Evolutionary conservation across 2,797 vertebrate genomes (phyloP), one percentile per base, ranked within the genome.

Genomic region (Protonibea diacanthus): DNA sequence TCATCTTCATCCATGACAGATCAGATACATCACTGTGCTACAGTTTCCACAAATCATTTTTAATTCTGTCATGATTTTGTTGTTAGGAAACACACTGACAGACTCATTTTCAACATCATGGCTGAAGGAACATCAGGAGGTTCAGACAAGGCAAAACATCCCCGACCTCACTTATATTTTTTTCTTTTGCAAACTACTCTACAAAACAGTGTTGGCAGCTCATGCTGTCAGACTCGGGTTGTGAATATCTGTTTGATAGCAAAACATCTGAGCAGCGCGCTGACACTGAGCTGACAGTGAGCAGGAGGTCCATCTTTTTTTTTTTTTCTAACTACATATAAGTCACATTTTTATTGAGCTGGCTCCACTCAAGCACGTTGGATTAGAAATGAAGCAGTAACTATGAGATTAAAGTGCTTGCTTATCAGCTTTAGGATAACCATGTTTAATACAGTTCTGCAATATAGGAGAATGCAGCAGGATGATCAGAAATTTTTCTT

Each of bases 261-360:
- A 71, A 51, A 76, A 73, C 55, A 75, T 75, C 67, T 75, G 58
- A 79, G 51, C 51, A 21, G 49, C 0, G 25, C 64, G 12, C 44
- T 59, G 76, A 80, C 71, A 40, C 56, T 73, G 62, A 79, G 69
- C 69, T 68, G 78, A 76, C 72, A 82, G 44, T 13, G 13, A 70
- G 44, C 60, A 60, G 56, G 21, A 51, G 72, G 67, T 63, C 70
- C 69, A 45, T 71, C 55, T 78, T 52, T 59, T 33, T 25, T 25
- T 33, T 25, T 25, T 64, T 38, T 55, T 59, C 18, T 27, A 42
- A 44, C 45, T 57, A 25, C 12, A 33, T 25, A 57, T 14, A 51
- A 33, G 33, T 59, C 20, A 65, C 18, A 11, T 65, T 48, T 20
- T 13, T 38, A 61, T 57, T 64, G 67, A 42, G 68, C 58, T 55